These are phyloP conservation scores for Seriola quinqueradiata DNA, from an alignment of 2,113 vertebrate genomes.

Conservation along the genomic window DNA sequence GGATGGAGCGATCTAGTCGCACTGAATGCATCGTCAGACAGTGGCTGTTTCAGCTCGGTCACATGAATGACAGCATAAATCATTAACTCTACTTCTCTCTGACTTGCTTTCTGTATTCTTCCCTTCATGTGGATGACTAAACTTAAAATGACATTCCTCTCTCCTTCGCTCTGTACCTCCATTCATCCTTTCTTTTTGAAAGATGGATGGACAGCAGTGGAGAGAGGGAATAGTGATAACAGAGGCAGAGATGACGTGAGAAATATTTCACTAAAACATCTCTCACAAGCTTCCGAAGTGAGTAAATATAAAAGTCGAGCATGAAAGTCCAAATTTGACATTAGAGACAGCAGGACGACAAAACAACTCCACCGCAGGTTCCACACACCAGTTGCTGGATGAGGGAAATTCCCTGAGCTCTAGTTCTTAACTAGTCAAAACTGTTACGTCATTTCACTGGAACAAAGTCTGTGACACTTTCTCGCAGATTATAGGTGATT, in stretches of 20 bases:
- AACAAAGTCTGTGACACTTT: neutral
- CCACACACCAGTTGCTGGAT: neutral
- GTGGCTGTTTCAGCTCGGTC: constrained; percentile 57
- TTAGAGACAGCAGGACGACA: neutral
- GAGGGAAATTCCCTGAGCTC: neutral
- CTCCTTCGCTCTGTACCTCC: constrained; percentile 32
- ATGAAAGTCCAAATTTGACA: neutral
- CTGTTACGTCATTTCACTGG: no score
- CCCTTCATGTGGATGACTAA: constrained; percentile 59
- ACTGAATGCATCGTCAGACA: constrained; percentile 62
- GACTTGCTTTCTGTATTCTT: constrained; percentile 62
- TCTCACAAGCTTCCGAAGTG: constrained; percentile 11
- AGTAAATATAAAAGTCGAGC: no score
- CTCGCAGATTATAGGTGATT: neutral
- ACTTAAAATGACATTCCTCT: constrained; percentile 56
- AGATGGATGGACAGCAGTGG: constrained; percentile 32
- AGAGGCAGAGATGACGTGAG: neutral
- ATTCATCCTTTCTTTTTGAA: constrained; percentile 47
- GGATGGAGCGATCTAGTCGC: constrained; percentile 54
- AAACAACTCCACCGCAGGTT: neutral
- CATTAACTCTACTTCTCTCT: constrained; percentile 56
- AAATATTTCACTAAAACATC: constrained; percentile 4
- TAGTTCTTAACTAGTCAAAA: neutral
- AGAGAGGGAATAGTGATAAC: neutral
- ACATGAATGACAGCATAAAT: constrained; percentile 67